phyloP scores from a whole-genome alignment of 1,140 invertebrate species.

The Leptinotarsa texana region DNA sequence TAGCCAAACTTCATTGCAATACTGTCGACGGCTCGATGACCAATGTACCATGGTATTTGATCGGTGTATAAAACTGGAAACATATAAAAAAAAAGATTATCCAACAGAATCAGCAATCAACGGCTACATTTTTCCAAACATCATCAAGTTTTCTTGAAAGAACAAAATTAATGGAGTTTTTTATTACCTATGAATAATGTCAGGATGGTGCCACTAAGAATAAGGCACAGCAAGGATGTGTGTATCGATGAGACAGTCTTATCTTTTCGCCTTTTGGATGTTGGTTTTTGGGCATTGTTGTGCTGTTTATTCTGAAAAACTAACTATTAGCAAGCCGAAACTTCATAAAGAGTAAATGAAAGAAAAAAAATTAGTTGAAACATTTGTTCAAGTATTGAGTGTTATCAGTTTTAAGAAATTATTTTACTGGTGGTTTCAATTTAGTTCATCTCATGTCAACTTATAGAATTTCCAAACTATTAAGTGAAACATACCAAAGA shows the following conservation, averaged over 20 bases:
- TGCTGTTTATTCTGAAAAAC: constrained; percentile 49
- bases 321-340: neutral
- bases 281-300: constrained; percentile 40
- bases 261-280: constrained; percentile 44
- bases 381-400: too few species aligned
- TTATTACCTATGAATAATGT: constrained; percentile 50
- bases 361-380: too few species aligned
- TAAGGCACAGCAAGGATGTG: constrained; percentile 50
- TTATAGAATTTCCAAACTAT: too few species aligned
- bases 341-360: too few species aligned
- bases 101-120: neutral
- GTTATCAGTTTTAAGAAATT: too few species aligned
- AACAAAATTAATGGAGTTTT: neutral
- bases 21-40: constrained; percentile 62
- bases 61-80: constrained; percentile 53
- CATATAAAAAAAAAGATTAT: neutral
- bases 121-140: neutral
- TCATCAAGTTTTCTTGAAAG: neutral
- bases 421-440: too few species aligned
- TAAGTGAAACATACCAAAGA: too few species aligned
- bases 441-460: too few species aligned
- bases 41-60: constrained; percentile 53
- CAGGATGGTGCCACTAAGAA: constrained; percentile 51
- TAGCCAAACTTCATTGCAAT: constrained; percentile 70
- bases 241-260: constrained; percentile 44